Evolutionary conservation across 2,888 invertebrate genomes (phyloP), one percentile per base, ranked within the genome.

Genomic region (Drosophila meridiana): DNA sequence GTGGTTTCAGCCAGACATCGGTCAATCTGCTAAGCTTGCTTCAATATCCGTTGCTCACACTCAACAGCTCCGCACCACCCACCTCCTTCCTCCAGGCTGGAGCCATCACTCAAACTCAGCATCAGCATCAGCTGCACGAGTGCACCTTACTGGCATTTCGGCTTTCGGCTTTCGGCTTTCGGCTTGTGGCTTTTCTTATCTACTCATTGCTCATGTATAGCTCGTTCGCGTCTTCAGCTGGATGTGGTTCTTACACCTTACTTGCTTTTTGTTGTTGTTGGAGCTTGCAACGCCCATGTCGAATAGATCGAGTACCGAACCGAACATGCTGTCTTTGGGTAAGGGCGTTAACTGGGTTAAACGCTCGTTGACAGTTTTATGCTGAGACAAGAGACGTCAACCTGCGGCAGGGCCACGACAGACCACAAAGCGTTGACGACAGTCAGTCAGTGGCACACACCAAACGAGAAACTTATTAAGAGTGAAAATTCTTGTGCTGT

Each of bases 321-420:
- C 20, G 20, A 20, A 1, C 20, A 20, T 20, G 20, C 32, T 52
- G 75, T 72, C 73, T 78, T 77, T 69, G 76, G 73, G 55, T 76
- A 78, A 89, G 86, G 89, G 86, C 89, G 84, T 80, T 82, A 87
- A 87, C 89, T 89, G 85, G 86, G 86, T 89, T 87, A 86, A 89
- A 83, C 74, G 76, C 79, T 81, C 76, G 82, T 87, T 89, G 87
- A 87, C 86, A 89, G 84, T 87, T 84, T 81, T 79, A 84, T 89
- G 89, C 76, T 80, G 68, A 66, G 59, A 52, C 65, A 55, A 72
- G 67, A 62, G 59, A 69, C 66, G 59, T 73, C 74, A 69, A 64
- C 55, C 34, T 40, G 28, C 47, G 61, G 53, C 20, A 30, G 62
- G 50, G 53, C 61, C 59, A 63, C 45, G 40, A 67, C 58, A 56